A percentile compares a stretch with the other conserved stretches of the same genome.
Conservation (phyloP, 2,113 vertebrate genomes). For the Tragelaphus buxtoni region DNA sequence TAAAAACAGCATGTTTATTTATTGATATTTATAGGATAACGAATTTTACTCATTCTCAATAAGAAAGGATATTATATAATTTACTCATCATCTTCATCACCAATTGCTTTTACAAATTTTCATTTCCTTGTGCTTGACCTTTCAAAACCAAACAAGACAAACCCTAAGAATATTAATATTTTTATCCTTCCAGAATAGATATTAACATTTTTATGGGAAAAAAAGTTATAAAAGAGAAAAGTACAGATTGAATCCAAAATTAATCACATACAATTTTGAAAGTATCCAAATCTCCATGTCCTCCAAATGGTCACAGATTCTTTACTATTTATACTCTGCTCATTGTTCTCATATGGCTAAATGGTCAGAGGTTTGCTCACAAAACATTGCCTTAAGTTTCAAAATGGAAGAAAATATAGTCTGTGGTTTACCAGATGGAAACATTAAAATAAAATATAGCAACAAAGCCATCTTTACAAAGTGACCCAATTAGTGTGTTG, state of each 20-base stretch:
- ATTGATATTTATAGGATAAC: not conserved
- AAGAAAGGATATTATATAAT: not conserved
- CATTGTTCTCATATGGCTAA: not conserved
- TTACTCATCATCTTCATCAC: not conserved
- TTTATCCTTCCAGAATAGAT: not conserved
- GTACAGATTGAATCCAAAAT: not conserved
- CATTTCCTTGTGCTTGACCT: not conserved
- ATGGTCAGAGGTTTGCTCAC: not conserved
- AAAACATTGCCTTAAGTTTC: not conserved
- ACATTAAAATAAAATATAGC: not conserved
- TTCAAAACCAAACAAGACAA: not conserved
- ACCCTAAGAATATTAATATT: not conserved
- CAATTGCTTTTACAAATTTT: not conserved
- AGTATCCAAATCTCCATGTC: not conserved
- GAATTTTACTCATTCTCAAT: not conserved
- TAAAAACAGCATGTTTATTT: not conserved
- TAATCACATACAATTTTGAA: not conserved
- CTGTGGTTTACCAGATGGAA: not conserved
- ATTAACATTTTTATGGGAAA: not conserved
- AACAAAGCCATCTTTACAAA: not conserved
- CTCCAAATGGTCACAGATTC: not conserved
- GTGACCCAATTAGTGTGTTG: not conserved
- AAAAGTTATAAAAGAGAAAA: not conserved
- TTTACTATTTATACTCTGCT: not conserved
- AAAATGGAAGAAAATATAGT: not conserved